Evolutionary conservation across 2,888 invertebrate genomes (phyloP).

Genomic region (Meta bourneti): DNA sequence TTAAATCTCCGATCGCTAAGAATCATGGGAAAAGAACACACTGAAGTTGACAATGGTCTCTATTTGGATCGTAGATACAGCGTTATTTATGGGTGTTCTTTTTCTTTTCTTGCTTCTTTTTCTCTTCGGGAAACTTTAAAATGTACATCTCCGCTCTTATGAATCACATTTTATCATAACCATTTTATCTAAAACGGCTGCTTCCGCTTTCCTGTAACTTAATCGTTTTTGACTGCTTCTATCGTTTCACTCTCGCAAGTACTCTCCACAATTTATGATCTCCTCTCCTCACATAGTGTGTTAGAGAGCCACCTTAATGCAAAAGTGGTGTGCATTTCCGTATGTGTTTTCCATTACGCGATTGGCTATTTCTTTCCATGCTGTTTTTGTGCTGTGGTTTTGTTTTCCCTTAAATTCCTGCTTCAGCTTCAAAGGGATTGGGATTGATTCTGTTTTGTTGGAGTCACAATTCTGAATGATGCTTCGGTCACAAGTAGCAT

Average conservation of each 20-base stretch:
- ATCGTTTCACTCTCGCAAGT: not conserved
- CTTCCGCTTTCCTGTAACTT: constrained; percentile 35
- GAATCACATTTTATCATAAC: constrained; percentile 55
- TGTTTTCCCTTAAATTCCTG: too few relatives aligned
- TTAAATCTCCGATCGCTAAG: constrained; percentile 21
- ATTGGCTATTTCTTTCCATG: too few relatives aligned
- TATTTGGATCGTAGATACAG: constrained; percentile 50
- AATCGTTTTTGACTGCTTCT: constrained; percentile 37
- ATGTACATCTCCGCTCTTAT: constrained; percentile 27
- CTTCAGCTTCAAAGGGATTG: too few relatives aligned
- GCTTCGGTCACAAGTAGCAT: too few relatives aligned
- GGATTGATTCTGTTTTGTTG: too few relatives aligned
- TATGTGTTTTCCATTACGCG: too few relatives aligned
- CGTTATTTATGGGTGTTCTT: constrained; percentile 66
- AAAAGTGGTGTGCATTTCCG: too few relatives aligned
- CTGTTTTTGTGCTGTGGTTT: too few relatives aligned
- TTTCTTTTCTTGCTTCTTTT: constrained; percentile 33
- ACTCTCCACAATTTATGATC: too few relatives aligned
- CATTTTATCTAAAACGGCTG: constrained; percentile 12
- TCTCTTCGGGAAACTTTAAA: constrained; percentile 44
- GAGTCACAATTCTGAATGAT: too few relatives aligned
- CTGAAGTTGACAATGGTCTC: constrained; percentile 56
- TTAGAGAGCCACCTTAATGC: too few relatives aligned
- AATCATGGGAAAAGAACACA: constrained; percentile 21
- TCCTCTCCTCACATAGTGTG: too few relatives aligned